Evolutionary conservation across 2,888 invertebrate species (phyloP).

Genomic region (Eupithecia inturbata): DNA sequence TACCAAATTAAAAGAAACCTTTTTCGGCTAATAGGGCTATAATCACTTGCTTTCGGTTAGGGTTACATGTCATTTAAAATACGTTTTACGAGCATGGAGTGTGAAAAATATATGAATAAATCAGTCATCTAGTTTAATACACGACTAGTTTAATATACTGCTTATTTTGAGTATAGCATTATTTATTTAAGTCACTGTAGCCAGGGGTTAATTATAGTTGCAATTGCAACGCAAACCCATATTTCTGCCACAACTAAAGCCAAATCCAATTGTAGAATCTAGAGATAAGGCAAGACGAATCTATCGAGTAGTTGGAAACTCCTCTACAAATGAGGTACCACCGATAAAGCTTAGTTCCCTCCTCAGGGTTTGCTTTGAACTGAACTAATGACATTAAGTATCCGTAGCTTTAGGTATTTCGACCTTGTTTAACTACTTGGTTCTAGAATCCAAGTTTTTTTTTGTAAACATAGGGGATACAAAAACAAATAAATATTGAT

Average conservation of each 20-base stretch:
- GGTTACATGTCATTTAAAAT: no score
- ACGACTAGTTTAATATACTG: no score
- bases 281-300: slow-evolving; percentile 27
- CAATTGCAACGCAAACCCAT: neutral
- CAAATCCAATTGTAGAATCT: slow-evolving; percentile 17
- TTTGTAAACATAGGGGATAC: neutral
- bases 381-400: neutral
- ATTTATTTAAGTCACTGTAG: neutral
- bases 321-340: slow-evolving; percentile 21
- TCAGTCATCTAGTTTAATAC: neutral
- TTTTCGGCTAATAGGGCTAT: no score
- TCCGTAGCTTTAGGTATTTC: neutral
- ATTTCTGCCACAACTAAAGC: slow-evolving; percentile 13
- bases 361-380: neutral
- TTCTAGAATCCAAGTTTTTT: neutral
- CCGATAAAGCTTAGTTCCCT: slow-evolving; percentile 12
- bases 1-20: no score
- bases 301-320: slow-evolving; percentile 21
- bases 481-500: no score
- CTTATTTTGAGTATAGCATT: neutral
- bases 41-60: no score
- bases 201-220: neutral
- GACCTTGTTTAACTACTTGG: neutral
- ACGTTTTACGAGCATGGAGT: no score
- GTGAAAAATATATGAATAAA: no score